phyloP scores from a whole-genome alignment of 2,113 vertebrate species.

The Hyaena hyaena region DNA sequence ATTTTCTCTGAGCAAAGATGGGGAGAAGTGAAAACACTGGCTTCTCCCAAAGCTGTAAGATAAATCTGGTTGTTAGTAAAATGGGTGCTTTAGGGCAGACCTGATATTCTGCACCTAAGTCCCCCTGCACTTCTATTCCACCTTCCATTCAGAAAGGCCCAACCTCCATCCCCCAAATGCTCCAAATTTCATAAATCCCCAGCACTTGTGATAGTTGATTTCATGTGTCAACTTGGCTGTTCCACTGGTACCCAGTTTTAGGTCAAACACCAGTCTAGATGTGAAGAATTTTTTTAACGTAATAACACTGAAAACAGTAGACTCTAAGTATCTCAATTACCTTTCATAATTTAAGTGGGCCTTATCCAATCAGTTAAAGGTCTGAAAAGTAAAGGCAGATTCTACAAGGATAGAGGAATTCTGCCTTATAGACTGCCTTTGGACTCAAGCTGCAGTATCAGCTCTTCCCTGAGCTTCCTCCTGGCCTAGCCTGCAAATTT shows the following conservation, averaged over 20 bases:
- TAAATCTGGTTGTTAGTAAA: neutral
- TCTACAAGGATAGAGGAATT: neutral
- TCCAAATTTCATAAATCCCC: neutral
- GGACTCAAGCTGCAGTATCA: neutral
- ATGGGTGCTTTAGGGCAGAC: neutral
- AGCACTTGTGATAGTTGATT: neutral
- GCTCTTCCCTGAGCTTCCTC: neutral
- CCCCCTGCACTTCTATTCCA: too few relatives aligned
- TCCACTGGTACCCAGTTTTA: neutral
- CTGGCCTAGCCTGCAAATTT: neutral
- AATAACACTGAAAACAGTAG: neutral
- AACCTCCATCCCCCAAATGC: neutral
- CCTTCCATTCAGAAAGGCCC: neutral
- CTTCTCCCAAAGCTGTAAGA: neutral
- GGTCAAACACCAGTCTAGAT: neutral
- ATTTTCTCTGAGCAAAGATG: neutral
- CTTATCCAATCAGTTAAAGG: neutral
- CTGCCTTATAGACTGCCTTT: neutral
- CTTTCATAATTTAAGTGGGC: neutral
- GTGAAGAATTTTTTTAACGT: neutral
- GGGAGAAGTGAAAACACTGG: neutral
- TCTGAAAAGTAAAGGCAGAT: neutral
- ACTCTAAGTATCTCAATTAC: neutral
- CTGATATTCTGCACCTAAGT: neutral
- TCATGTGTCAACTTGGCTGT: neutral